Evolutionary conservation across 2,888 invertebrate species (phyloP).

Genomic region (Strigamia crassipes): DNA sequence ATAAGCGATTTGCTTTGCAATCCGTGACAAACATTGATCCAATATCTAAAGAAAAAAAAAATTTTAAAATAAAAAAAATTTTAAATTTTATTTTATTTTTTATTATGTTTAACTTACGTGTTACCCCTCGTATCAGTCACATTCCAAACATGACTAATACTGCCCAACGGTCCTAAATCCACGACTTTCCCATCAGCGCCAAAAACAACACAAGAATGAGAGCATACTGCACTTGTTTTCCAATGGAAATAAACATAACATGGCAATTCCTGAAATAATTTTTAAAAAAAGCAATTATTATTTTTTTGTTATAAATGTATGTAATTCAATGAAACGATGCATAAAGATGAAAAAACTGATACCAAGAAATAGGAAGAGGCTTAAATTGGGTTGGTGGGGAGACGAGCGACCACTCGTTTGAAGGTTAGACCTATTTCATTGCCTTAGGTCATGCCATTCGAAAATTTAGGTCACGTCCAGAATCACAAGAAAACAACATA

Average conservation of each 20-base stretch:
- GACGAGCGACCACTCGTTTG: not conserved
- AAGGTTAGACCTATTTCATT: not conserved
- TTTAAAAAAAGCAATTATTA: not conserved
- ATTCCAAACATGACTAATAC: constrained; percentile 24
- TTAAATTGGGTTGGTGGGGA: not conserved
- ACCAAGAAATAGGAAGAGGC: not conserved
- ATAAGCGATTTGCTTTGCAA: not conserved
- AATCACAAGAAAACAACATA: not conserved
- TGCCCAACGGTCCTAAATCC: not conserved
- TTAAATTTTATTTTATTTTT: constrained; percentile 9
- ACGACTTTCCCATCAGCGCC: not conserved
- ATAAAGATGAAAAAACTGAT: not conserved
- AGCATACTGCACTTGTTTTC: constrained; percentile 26
- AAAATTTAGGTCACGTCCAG: not conserved
- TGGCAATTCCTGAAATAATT: not conserved
- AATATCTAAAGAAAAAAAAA: not conserved
- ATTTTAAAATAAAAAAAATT: no score
- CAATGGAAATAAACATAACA: not conserved
- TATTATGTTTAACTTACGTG: not conserved
- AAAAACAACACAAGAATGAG: not conserved
- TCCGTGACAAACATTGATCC: constrained; percentile 33
- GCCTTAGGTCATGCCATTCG: not conserved
- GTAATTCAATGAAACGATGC: not conserved
- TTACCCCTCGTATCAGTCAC: not conserved
- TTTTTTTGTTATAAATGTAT: not conserved